Evolutionary conservation across 2,113 vertebrate genomes (phyloP).

Genomic region (Solenodon paradoxus): DNA sequence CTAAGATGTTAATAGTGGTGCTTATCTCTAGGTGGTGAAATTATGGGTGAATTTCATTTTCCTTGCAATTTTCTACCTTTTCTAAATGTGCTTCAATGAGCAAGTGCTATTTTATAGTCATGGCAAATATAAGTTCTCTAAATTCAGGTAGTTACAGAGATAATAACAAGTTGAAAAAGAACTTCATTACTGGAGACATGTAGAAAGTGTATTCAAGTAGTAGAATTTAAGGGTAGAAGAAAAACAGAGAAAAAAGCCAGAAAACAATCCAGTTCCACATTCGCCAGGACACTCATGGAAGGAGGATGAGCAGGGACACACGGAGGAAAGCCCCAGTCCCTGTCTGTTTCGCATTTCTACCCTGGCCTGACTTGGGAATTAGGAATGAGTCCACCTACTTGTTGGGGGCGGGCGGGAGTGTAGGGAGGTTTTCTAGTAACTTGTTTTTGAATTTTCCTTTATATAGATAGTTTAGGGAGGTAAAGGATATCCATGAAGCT

Average conservation of each 20-base stretch:
- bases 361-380: too few relatives aligned
- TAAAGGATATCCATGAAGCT: background rate
- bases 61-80: background rate
- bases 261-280: background rate
- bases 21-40: slow-evolving; percentile 15
- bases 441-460: background rate
- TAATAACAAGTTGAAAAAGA: slow-evolving; percentile 17
- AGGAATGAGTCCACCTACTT: too few relatives aligned
- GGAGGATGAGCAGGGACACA: background rate
- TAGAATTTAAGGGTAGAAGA: background rate
- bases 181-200: background rate
- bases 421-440: fast-evolving
- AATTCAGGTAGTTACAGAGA: slow-evolving; percentile 31
- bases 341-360: fast-evolving
- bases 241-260: background rate
- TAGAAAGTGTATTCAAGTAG: background rate
- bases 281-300: background rate
- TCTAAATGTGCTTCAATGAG: slow-evolving; percentile 12
- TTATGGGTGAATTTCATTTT: slow-evolving; percentile 20
- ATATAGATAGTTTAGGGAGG: background rate
- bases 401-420: too few relatives aligned
- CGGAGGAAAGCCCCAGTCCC: background rate
- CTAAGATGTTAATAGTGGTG: background rate
- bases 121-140: slow-evolving; percentile 34
- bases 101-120: slow-evolving; percentile 7